Percentiles rank a stretch among this genome's conserved stretches.
phyloP scores from a whole-genome alignment of 2,888 invertebrate genomes.

The Clistopyga incitator region DNA sequence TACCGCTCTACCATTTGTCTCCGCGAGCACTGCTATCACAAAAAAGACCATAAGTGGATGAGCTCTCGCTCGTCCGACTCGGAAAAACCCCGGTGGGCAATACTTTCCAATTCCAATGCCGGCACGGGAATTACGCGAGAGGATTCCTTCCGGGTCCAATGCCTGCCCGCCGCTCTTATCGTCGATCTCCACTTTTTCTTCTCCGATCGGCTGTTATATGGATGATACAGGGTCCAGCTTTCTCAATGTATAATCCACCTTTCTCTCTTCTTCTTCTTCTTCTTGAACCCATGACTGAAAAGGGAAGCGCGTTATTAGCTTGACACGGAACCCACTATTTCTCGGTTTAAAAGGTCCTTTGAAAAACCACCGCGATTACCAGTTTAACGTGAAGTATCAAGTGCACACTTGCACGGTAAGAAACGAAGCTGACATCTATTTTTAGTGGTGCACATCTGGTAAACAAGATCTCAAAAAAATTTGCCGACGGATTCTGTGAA shows the following conservation, averaged over 20 bases:
- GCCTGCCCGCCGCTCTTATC: slow-evolving; percentile 7
- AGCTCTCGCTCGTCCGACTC: slow-evolving; percentile 35
- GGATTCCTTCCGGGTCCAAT: slow-evolving; percentile 55
- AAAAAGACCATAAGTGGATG: slow-evolving; percentile 59
- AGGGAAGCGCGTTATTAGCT: background rate
- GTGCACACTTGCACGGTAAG: too few relatives aligned
- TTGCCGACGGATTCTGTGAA: too few relatives aligned
- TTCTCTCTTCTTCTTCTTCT: slow-evolving; percentile 21
- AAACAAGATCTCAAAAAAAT: too few relatives aligned
- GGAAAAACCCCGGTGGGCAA: slow-evolving; percentile 21
- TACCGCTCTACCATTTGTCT: slow-evolving; percentile 36
- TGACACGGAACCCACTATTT: slow-evolving; percentile 11
- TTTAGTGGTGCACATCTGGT: too few relatives aligned
- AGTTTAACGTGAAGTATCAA: too few relatives aligned
- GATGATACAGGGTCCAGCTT: slow-evolving; percentile 8
- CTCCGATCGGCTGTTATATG: background rate
- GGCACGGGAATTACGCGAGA: slow-evolving; percentile 53
- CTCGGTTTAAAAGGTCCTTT: background rate
- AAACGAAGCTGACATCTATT: too few relatives aligned
- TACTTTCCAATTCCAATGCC: slow-evolving; percentile 68
- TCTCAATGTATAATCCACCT: slow-evolving; percentile 4
- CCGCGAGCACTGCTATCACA: slow-evolving; percentile 39
- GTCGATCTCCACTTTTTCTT: slow-evolving; percentile 8
- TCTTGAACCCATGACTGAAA: background rate
- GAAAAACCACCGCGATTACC: too few relatives aligned